Conservation (phyloP, 2,888 invertebrate genomes). For the Nipponacmea schrenckii region DNA sequence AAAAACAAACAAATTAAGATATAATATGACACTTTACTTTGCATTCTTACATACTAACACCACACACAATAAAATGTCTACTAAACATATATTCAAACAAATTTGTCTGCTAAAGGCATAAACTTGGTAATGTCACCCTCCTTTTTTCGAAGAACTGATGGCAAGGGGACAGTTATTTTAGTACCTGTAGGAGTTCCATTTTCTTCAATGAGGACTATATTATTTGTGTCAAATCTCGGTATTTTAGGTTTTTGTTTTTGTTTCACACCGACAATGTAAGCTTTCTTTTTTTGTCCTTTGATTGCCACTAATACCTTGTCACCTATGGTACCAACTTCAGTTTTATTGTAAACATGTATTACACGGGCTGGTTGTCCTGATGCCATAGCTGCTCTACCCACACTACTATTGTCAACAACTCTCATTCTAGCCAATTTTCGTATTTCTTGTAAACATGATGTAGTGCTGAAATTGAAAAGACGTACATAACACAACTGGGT, state of each 20-base stretch:
- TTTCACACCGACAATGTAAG: constrained; percentile 87
- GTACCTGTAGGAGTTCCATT: constrained; percentile 94
- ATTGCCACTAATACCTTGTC: constrained; percentile 93
- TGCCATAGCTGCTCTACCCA: constrained; percentile 93
- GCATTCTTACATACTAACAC: background rate
- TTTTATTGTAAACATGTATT: constrained; percentile 81
- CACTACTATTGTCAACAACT: constrained; percentile 96
- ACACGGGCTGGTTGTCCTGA: constrained; percentile 92
- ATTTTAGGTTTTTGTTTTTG: constrained; percentile 83
- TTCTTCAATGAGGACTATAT: constrained; percentile 94
- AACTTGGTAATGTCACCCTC: constrained; percentile 86
- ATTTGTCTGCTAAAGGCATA: constrained; percentile 87
- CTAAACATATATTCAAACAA: constrained; percentile 74
- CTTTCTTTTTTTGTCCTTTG: constrained; percentile 94
- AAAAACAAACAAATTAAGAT: constrained; percentile 2
- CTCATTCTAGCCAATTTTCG: constrained; percentile 77
- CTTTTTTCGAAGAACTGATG: constrained; percentile 85
- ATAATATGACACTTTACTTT: constrained; percentile 8
- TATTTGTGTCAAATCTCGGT: constrained; percentile 94
- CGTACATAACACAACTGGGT: no score
- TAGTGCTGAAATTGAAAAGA: constrained; percentile 53
- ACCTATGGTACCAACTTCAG: constrained; percentile 74
- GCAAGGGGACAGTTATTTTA: constrained; percentile 93
- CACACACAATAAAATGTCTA: background rate
- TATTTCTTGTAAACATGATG: constrained; percentile 51